Conservation (phyloP, 2,113 vertebrate species). For the Dermatemys mawii region DNA sequence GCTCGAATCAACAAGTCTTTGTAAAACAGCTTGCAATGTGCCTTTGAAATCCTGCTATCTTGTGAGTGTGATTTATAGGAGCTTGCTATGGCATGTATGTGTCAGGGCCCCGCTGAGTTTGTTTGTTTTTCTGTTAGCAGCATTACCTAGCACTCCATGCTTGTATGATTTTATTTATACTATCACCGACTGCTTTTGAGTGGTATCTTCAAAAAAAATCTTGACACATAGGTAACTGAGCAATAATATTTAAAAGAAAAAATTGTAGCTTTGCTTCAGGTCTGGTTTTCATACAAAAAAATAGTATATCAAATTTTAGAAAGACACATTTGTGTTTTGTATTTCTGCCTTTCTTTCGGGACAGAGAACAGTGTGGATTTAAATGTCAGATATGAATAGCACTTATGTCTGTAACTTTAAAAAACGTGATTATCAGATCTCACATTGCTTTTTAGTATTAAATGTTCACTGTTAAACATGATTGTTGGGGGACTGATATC, state of each 20-base stretch:
- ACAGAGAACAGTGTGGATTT: background rate
- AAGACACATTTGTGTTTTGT: background rate
- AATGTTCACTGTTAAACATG: background rate
- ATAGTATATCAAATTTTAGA: background rate
- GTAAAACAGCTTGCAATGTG: conserved; percentile 37
- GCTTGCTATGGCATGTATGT: conserved; percentile 41
- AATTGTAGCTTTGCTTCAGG: background rate
- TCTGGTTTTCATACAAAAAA: background rate
- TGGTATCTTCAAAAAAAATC: background rate
- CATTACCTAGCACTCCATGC: conserved; percentile 44
- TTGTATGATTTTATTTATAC: conserved; percentile 44
- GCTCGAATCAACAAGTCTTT: conserved; percentile 53
- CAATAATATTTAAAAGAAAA: background rate
- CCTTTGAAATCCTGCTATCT: conserved; percentile 69
- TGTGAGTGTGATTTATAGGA: conserved; percentile 61
- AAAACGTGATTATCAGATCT: background rate
- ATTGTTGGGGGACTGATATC: conserved; percentile 31
- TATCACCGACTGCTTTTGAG: background rate
- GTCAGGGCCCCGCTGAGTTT: background rate
- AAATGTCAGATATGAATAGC: background rate
- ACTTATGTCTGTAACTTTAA: background rate
- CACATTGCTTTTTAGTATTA: background rate
- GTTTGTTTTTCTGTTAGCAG: conserved; percentile 59
- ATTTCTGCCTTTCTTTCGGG: background rate
- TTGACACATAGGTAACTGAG: background rate